Evolutionary conservation across 2,113 vertebrate genomes (phyloP).

Genomic region (Ondatra zibethicus): DNA sequence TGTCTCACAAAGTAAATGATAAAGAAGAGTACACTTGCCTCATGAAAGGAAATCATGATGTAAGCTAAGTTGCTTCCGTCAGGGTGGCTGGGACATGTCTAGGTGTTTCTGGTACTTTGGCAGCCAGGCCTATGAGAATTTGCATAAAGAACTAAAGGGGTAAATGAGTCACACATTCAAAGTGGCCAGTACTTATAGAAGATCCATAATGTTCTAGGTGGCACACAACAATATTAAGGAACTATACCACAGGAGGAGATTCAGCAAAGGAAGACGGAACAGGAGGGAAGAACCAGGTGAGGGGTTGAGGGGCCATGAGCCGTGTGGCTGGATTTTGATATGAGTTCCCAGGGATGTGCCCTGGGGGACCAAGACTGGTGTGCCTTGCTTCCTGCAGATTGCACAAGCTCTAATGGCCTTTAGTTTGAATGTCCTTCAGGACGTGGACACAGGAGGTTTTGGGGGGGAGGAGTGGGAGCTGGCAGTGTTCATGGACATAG

Average conservation of each 20-base stretch:
- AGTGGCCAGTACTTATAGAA: not conserved
- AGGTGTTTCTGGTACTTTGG: not conserved
- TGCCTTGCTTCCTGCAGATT: not conserved
- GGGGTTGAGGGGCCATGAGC: not conserved
- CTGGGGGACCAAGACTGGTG: no score
- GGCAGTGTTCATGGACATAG: not conserved
- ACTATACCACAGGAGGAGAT: not conserved
- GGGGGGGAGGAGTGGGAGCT: not conserved
- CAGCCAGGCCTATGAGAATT: not conserved
- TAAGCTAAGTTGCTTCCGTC: not conserved
- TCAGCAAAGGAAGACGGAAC: not conserved
- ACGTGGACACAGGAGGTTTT: no score
- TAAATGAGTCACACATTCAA: not conserved
- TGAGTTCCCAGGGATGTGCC: not conserved
- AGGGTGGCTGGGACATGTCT: not conserved
- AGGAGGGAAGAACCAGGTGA: not conserved
- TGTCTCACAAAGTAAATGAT: not conserved
- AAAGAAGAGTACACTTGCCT: not conserved
- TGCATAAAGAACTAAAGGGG: not conserved
- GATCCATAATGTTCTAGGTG: accelerated
- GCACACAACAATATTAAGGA: not conserved
- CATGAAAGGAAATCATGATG: not conserved
- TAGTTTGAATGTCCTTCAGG: not conserved
- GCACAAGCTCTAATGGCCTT: not conserved
- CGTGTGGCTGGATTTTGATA: not conserved